Conservation (phyloP, 2,888 invertebrate genomes). For the Nematopogon swammerdamellus region DNA sequence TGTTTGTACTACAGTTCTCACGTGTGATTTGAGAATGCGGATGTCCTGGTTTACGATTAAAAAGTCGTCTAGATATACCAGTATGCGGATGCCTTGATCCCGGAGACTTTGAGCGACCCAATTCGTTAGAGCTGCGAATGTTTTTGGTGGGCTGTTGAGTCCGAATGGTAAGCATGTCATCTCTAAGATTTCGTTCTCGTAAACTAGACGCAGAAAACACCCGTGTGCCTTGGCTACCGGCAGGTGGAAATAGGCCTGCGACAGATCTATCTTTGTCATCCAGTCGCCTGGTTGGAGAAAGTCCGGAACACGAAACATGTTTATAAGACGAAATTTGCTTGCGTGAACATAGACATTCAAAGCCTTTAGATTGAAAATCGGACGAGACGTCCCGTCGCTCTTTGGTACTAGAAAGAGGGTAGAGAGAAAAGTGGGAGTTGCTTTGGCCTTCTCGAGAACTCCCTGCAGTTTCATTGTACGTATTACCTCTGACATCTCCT, state of each 20-base stretch:
- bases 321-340: background rate
- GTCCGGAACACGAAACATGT: background rate
- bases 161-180: slow-evolving; percentile 15
- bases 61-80: slow-evolving; percentile 18
- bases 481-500: too few species aligned
- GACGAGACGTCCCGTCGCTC: background rate
- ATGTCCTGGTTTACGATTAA: slow-evolving; percentile 8
- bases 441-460: too few species aligned
- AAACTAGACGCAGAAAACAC: slow-evolving; percentile 9
- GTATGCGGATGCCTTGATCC: slow-evolving; percentile 10
- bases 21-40: background rate
- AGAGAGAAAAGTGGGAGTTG: background rate
- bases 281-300: background rate
- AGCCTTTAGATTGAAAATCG: background rate
- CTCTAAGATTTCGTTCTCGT: slow-evolving; percentile 5
- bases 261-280: background rate
- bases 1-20: background rate
- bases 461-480: too few species aligned
- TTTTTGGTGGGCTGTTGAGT: slow-evolving; percentile 13
- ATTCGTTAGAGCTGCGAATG: slow-evolving; percentile 14
- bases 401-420: background rate
- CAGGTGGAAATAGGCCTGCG: background rate
- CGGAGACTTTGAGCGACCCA: slow-evolving; percentile 14
- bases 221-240: slow-evolving; percentile 8
- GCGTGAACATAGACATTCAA: background rate